Evolutionary conservation across 92 coral and sea anemone species (phyloP), one percentile per base, ranked within the genome.

Genomic region (Palythoa heliodiscus): DNA sequence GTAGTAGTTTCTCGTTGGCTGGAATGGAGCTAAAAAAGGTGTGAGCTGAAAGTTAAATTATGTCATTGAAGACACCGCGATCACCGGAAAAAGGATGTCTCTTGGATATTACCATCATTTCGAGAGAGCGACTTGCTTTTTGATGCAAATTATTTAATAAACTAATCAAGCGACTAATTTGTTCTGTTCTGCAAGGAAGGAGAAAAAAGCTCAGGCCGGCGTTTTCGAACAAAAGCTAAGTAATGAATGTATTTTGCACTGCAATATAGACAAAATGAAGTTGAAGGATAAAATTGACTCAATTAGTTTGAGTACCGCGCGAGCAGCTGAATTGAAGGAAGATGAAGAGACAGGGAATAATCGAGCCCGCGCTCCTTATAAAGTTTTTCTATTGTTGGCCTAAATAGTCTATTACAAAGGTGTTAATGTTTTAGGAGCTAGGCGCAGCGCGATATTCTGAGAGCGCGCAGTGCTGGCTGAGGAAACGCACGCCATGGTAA

Each of bases 41-140:
- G 29, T 64, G 79, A 71, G 77, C 71, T 8, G 52, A 53, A 55
- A 71, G 68, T 71, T 83, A 70, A 90, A 87, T 83, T 83, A 73
- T 83, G 91, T 90, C 88, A 90, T 63, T 83, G 78, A 82, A 87
- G 86, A 52, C 74, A 84, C 73, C 91, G 91, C 88, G 73, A 48
- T 76, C 82, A 90, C 98, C 98, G 98, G 98, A 94, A 94, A 93
- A 90, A 89, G 95, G 92, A 92, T 91, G 93, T 93, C 95, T 77
- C 43, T 38, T 54, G 92, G 92, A 92, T 90, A 90, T 92, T 90
- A 77, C 82, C 90, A 61, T 87, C 87, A 88, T 85, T 89, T 86
- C 92, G 84, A 88, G 78, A 86, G 89, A 78, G 93, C 95, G 92
- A 93, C 84, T 77, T 52, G 89, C 98, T 92, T 94, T 94, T 85